A percentile compares a stretch with the other conserved stretches of the same genome.
These are phyloP conservation scores for Ladona fulva DNA, from an alignment of 1,140 invertebrate genomes.

Conservation along the genomic window DNA sequence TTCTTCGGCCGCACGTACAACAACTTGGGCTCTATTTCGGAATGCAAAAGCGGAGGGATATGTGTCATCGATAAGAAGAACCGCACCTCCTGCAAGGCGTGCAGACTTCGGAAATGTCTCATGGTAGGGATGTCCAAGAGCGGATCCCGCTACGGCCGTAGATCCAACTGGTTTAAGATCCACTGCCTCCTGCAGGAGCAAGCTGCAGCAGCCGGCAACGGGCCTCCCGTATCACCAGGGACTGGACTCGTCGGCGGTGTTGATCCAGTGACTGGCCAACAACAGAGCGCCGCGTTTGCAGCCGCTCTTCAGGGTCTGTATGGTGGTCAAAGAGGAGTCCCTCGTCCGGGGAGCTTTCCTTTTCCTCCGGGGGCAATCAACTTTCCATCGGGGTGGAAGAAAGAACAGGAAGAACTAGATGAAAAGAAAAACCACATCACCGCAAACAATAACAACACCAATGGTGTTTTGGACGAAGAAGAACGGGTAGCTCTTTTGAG, in stretches of 20 bases:
- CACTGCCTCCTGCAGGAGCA: constrained; percentile 48
- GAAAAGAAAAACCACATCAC: neutral
- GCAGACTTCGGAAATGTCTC: constrained; percentile 52
- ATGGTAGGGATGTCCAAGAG: constrained; percentile 55
- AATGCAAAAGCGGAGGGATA: constrained; percentile 48
- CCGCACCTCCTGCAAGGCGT: constrained; percentile 55
- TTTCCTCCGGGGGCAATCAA: neutral
- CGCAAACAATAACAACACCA: neutral
- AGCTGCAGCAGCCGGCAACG: neutral
- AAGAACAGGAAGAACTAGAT: neutral
- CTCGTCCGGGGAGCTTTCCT: neutral
- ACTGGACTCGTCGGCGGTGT: neutral
- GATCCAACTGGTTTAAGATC: constrained; percentile 54
- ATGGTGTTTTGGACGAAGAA: neutral
- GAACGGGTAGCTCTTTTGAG: neutral
- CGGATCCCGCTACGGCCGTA: constrained; percentile 45
- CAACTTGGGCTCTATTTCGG: constrained; percentile 44
- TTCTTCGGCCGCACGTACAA: constrained; percentile 58
- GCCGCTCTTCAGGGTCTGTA: neutral
- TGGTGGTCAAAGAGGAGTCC: neutral
- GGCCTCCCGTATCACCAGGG: neutral
- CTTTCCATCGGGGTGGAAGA: neutral
- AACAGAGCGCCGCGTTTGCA: neutral
- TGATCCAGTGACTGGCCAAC: neutral
- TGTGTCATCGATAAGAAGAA: constrained; percentile 56